A percentile compares a stretch with the other conserved stretches of the same genome.
These are phyloP conservation scores for Psilopsiagon aymara DNA, from an alignment of 2,113 vertebrate species.

Conservation along the genomic window DNA sequence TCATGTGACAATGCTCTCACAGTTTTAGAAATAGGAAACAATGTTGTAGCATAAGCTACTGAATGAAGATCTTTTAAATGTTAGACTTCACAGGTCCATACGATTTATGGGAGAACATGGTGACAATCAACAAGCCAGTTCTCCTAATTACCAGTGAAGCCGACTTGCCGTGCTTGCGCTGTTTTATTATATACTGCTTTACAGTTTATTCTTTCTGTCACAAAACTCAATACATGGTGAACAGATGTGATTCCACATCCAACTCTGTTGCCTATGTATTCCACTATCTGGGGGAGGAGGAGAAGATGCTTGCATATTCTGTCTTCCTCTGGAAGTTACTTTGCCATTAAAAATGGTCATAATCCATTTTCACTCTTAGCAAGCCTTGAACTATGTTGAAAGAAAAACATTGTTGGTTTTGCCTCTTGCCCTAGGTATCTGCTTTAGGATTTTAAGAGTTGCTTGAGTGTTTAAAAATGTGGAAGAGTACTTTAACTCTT, in stretches of 20 bases:
- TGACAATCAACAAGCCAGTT: not conserved
- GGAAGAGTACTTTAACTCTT: not conserved
- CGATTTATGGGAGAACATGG: not conserved
- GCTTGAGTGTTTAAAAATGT: not conserved
- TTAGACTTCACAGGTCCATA: not conserved
- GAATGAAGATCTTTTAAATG: not conserved
- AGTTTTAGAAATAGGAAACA: not conserved
- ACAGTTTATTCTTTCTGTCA: slow-evolving; percentile 17
- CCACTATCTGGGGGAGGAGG: not conserved
- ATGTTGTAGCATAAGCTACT: not conserved
- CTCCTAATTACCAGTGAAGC: not conserved
- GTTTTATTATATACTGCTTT: not conserved
- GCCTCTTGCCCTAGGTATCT: not conserved
- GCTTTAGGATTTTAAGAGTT: not conserved
- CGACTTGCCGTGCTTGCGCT: not conserved
- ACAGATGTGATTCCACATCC: not conserved
- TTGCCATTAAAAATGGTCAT: not conserved
- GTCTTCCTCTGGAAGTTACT: not conserved
- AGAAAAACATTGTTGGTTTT: not conserved
- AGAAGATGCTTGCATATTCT: not conserved
- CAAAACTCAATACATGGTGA: slow-evolving; percentile 8
- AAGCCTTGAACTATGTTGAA: not conserved
- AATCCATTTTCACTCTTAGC: not conserved
- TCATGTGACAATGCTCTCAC: not conserved
- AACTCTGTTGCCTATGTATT: not conserved